Percentiles rank a stretch among this genome's conserved stretches.
Conservation (phyloP, 2,113 vertebrate genomes). For the Asarcornis scutulata region DNA sequence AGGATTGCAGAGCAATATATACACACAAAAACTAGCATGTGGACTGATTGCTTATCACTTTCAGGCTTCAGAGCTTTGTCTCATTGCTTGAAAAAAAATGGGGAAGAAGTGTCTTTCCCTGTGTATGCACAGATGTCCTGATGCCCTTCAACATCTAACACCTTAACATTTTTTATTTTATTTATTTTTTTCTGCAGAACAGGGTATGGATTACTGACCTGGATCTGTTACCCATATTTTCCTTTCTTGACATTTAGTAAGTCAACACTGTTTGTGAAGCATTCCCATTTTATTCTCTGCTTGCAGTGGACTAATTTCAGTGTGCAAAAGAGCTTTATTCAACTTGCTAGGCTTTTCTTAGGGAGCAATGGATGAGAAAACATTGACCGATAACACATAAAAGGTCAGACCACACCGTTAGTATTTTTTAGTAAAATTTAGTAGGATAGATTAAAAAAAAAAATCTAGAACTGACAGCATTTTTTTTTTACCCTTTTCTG, state of each 20-base stretch:
- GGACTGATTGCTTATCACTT: background rate
- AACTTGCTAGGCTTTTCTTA: background rate
- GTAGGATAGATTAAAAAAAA: background rate
- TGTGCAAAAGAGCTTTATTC: background rate
- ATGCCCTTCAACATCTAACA: background rate
- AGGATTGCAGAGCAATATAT: too few species aligned
- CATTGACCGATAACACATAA: background rate
- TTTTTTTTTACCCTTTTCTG: background rate
- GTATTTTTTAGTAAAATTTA: background rate
- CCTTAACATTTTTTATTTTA: background rate
- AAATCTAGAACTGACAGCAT: background rate
- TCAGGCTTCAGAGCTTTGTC: background rate
- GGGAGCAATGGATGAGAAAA: background rate
- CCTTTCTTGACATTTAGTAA: background rate
- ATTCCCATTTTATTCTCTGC: background rate
- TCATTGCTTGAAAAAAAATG: background rate
- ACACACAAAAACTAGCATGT: background rate
- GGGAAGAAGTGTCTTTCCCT: background rate
- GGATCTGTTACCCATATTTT: background rate
- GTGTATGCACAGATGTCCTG: accelerated
- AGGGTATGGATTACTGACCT: background rate
- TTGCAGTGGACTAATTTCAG: background rate
- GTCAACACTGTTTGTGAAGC: background rate
- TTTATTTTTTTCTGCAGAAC: background rate
- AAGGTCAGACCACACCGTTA: background rate